Evolutionary conservation across 2,113 vertebrate genomes (phyloP).

Genomic region (Columba janthina): DNA sequence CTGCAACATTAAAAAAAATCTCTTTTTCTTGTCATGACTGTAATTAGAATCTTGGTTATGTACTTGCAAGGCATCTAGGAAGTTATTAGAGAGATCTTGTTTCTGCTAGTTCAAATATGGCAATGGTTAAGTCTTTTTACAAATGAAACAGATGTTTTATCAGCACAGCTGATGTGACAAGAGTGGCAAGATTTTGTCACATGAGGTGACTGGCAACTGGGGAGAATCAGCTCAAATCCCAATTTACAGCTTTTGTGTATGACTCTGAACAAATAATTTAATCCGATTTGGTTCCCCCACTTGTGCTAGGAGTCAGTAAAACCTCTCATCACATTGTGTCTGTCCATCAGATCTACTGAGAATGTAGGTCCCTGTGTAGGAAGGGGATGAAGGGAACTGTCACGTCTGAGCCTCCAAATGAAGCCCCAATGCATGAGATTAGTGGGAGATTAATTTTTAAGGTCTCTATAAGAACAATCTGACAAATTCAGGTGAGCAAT

Average conservation of each 20-base stretch:
- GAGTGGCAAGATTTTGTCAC: not conserved
- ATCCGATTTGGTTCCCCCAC: accelerated
- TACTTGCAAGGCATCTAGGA: not conserved
- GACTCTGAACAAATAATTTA: not conserved
- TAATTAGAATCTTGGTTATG: not conserved
- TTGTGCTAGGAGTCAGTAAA: not conserved
- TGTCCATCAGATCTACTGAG: not conserved
- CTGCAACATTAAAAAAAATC: not conserved
- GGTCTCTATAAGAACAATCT: not conserved
- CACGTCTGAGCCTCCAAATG: not conserved
- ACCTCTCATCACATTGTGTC: not conserved
- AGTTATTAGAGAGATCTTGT: not conserved
- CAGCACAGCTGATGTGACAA: not conserved
- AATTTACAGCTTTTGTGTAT: not conserved
- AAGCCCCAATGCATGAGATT: not conserved
- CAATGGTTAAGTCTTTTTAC: not conserved
- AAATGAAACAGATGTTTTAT: not conserved
- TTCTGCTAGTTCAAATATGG: not conserved
- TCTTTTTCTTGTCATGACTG: not conserved
- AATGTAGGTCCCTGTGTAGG: not conserved
- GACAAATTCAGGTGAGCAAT: not conserved
- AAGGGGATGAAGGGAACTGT: not conserved
- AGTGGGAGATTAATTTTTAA: not conserved
- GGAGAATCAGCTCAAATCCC: not conserved
- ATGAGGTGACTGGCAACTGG: not conserved